Base-by-base conservation (phyloP, 1,140 invertebrate genomes). In the Trachymyrmex septentrionalis region DNA sequence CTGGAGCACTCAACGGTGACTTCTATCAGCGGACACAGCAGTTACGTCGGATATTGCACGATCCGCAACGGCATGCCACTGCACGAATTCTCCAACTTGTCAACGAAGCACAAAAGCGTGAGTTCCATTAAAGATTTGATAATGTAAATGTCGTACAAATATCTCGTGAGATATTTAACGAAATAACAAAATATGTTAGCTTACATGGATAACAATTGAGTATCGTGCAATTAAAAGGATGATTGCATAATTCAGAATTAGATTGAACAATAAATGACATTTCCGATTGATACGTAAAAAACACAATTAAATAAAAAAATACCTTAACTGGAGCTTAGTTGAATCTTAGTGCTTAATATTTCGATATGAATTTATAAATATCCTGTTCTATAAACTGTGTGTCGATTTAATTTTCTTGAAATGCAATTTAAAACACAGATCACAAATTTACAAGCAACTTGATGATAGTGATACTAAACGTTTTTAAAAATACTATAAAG, bases 31-130 rank as follows among this genome's bases (percentile, higher is more conserved):
- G 92, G 92, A 92, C 91, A 95, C 89, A 92, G 95, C 91, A 95
- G 95, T 90, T 96, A 96, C 91, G 96, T 96, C 82, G 96, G 97
- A 21, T 97, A 97, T 93, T 97, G 97, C 92, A 97, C 97, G 34
- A 95, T 97, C 86, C 95, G 97, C 21, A 97, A 97, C 88, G 96
- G 96, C 44, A 96, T 97, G 94, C 96, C 97, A 67, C 92, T 97
- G 69, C 96, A 96, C 91, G 97, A 97, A 86, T 93, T 96, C 86
- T 94, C 96, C 24, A 95, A 94, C 84, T 92, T 95, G 87, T 92
- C 94, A 85, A 93, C 92, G 53, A 95, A 94, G 84, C 94, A 94
- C 88, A 95, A 95, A 92, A 94, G 86, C 87, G 95, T 95, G 89
- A 94, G 90, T 91, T 80, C 57, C 53, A 78, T 84, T 57, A 19